Evolutionary conservation across 2,113 vertebrate genomes (phyloP), one percentile per base, ranked within the genome.

Genomic region (Python bivittatus): DNA sequence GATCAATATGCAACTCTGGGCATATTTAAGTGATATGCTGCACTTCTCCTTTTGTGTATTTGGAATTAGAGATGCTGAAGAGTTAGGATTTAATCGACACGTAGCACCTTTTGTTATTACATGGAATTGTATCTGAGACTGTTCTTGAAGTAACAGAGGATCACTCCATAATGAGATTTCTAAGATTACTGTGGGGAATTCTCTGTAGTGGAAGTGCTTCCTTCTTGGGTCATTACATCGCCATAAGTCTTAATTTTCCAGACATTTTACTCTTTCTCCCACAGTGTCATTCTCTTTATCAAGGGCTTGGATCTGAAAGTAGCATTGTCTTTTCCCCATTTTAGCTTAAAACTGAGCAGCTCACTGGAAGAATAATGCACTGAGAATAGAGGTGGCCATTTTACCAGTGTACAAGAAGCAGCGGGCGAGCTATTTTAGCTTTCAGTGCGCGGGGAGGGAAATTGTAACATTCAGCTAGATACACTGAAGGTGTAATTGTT

Each of bases 161-260:
- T 96, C 91, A 92, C 44, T 88, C 90, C 91, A 52, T 96, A 97
- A 97, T 96, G 95, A 96, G 93, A 96, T 95, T 97, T 96, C 93
- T 93, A 92, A 95, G 96, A 96, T 97, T 95, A 96, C 96, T 94
- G 94, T 93, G 61, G 95, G 95, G 96, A 97, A 97, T 97, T 96
- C 93, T 96, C 91, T 94, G 33, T 87, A 95, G 94, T 94, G 91
- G 93, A 96, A 96, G 91, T 93, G 88, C 94, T 96, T 96, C 96
- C 91, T 97, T 96, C 96, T 95, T 95, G 95, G 93, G 92, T 97
- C 96, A 95, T 97, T 97, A 95, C 92, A 91, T 94, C 94, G 95
- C 94, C 92, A 94, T 96, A 96, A 95, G 94, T 97, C 96, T 97
- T 96, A 96, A 97, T 96, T 96, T 96, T 94, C 92, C 94, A 96